A percentile compares a stretch with the other conserved stretches of the same genome.
Conservation (phyloP, 2,888 invertebrate species). For the Macrosoma leucophasiata region DNA sequence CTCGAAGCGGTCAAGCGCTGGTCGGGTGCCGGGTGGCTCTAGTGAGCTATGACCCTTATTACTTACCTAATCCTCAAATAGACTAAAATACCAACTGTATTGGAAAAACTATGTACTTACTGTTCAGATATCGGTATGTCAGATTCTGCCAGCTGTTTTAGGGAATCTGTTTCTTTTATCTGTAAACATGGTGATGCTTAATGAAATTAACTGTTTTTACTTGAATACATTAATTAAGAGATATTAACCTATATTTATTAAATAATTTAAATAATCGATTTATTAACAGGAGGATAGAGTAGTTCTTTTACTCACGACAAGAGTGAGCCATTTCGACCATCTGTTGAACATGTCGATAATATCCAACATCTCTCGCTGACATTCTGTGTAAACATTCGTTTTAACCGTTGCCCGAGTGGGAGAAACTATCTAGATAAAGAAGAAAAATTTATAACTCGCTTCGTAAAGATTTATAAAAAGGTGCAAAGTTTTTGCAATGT, state of each 20-base stretch:
- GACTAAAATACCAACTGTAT: no score
- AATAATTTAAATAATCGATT: no score
- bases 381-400: conserved; percentile 43
- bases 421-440: conserved; percentile 44
- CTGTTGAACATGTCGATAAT: conserved; percentile 55
- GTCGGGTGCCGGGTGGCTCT: no score
- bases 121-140: conserved; percentile 30
- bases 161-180: conserved; percentile 48
- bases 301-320: conserved; percentile 38
- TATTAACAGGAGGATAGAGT: no score
- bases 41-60: no score
- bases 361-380: conserved; percentile 51
- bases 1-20: no score
- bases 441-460: background rate
- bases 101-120: no score
- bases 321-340: conserved; percentile 60
- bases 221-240: conserved; percentile 3
- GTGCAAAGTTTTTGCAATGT: no score
- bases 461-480: background rate
- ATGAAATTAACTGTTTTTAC: background rate
- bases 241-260: conserved; percentile 1
- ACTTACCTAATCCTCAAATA: no score
- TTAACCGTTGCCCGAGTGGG: conserved; percentile 44
- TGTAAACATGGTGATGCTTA: conserved; percentile 22
- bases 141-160: conserved; percentile 26